Evolutionary conservation across 64 coral and sea anemone genomes (phyloP).

Genomic region (Actinia equina): DNA sequence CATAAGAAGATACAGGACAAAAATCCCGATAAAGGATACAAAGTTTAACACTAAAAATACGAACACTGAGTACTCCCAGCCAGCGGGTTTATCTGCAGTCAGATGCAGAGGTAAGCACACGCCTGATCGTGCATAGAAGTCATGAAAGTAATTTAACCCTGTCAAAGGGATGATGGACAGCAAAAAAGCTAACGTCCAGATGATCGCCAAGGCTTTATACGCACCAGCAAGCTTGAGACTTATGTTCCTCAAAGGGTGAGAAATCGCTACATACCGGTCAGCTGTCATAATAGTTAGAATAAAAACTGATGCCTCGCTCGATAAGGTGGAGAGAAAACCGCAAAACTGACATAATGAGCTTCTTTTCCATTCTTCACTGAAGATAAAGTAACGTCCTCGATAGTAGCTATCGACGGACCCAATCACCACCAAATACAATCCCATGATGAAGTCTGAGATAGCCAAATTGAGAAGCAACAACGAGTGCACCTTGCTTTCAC

Average conservation of each 20-base stretch:
- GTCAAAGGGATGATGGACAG: conserved; percentile 53
- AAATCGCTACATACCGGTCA: conserved; percentile 79
- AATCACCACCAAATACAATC: conserved; percentile 67
- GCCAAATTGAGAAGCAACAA: conserved; percentile 77
- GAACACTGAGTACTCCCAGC: conserved; percentile 92
- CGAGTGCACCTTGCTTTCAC: conserved; percentile 80
- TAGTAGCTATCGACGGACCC: conserved; percentile 73
- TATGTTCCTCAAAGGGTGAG: conserved; percentile 63
- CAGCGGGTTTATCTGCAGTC: conserved; percentile 65
- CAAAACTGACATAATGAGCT: conserved; percentile 71
- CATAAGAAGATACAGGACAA: conserved; percentile 77
- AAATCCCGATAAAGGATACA: conserved; percentile 66
- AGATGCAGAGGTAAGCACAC: conserved; percentile 84
- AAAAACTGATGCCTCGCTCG: conserved; percentile 82
- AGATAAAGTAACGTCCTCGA: conserved; percentile 71
- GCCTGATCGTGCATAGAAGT: conserved; percentile 88
- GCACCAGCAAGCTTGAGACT: conserved; percentile 49
- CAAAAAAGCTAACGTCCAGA: conserved; percentile 63
- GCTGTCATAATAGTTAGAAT: conserved; percentile 85
- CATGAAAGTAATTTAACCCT: conserved; percentile 65
- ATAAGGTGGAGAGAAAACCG: conserved; percentile 82
- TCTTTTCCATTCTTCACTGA: conserved; percentile 71
- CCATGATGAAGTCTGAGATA: conserved; percentile 78
- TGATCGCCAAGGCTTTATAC: conserved; percentile 35
- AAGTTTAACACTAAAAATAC: conserved; percentile 78